Evolutionary conservation across 2,888 invertebrate genomes (phyloP).

Genomic region (Daptonema setosum): DNA sequence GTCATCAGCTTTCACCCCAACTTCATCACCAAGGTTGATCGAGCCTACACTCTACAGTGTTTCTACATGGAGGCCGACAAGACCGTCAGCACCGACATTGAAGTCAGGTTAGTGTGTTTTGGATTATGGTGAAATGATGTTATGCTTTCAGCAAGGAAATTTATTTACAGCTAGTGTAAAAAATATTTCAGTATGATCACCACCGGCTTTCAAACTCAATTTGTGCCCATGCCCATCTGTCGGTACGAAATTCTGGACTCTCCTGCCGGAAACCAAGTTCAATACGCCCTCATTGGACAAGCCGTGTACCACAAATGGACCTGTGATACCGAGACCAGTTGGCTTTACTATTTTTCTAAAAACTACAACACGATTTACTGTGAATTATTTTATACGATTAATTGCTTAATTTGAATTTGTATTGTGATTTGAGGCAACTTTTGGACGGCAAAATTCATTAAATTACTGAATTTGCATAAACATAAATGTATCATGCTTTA

Average conservation of each 20-base stretch:
- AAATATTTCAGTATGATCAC: conserved; percentile 13
- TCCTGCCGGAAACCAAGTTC: background rate
- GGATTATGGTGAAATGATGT: too few species aligned
- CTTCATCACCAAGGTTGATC: conserved; percentile 11
- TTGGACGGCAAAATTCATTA: too few species aligned
- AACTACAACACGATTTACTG: too few species aligned
- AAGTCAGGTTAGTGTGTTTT: too few species aligned
- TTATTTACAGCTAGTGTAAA: too few species aligned
- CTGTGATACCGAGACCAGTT: background rate
- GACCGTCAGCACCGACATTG: conserved; percentile 23
- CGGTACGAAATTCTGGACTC: conserved; percentile 1
- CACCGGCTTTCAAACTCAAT: background rate
- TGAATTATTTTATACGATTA: too few species aligned
- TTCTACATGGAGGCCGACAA: conserved; percentile 28
- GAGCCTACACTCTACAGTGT: conserved; percentile 26
- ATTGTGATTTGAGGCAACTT: too few species aligned
- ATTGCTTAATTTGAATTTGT: too few species aligned
- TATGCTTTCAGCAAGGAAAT: too few species aligned
- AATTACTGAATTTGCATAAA: too few species aligned
- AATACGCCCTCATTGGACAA: background rate
- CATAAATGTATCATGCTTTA: too few species aligned
- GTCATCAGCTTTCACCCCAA: conserved; percentile 26
- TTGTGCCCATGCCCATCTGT: conserved; percentile 4
- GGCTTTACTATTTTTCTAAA: too few species aligned
- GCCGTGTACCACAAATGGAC: conserved; percentile 2